Evolutionary conservation across 2,888 invertebrate genomes (phyloP).

Genomic region (Scaptomyza parva): DNA sequence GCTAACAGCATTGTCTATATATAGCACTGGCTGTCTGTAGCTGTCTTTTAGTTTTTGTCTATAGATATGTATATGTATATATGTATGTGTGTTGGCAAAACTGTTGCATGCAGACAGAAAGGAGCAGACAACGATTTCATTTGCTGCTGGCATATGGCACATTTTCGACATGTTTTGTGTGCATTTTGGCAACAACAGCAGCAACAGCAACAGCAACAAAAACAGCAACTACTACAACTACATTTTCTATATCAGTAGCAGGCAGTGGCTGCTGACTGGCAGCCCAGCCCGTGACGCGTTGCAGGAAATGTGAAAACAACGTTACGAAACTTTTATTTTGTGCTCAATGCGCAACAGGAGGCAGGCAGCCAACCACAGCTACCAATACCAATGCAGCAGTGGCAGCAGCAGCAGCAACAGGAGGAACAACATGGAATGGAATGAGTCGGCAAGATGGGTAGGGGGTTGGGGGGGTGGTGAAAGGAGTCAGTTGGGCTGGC

Average conservation of each 20-base stretch:
- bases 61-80: slow-evolving; percentile 5
- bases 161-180: slow-evolving; percentile 79
- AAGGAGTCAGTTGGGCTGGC: slow-evolving; percentile 1
- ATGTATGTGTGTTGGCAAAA: slow-evolving; percentile 50
- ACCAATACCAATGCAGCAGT: slow-evolving; percentile 48
- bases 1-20: slow-evolving; percentile 53
- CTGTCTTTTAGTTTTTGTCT: not conserved
- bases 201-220: slow-evolving; percentile 32
- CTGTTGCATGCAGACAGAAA: slow-evolving; percentile 73
- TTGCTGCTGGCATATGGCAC: slow-evolving; percentile 79
- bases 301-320: slow-evolving; percentile 80
- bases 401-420: slow-evolving; percentile 22
- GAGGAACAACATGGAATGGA: not conserved
- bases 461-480: not conserved
- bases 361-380: slow-evolving; percentile 30
- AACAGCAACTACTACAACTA: slow-evolving; percentile 46
- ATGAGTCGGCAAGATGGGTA: not conserved
- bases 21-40: slow-evolving; percentile 30
- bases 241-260: slow-evolving; percentile 40
- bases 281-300: slow-evolving; percentile 62
- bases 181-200: slow-evolving; percentile 71
- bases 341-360: slow-evolving; percentile 76
- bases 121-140: slow-evolving; percentile 52
- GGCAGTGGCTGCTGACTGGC: slow-evolving; percentile 58
- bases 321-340: slow-evolving; percentile 78